Evolutionary conservation across 2,113 vertebrate genomes (phyloP).

Genomic region (Vanacampus margaritifer): DNA sequence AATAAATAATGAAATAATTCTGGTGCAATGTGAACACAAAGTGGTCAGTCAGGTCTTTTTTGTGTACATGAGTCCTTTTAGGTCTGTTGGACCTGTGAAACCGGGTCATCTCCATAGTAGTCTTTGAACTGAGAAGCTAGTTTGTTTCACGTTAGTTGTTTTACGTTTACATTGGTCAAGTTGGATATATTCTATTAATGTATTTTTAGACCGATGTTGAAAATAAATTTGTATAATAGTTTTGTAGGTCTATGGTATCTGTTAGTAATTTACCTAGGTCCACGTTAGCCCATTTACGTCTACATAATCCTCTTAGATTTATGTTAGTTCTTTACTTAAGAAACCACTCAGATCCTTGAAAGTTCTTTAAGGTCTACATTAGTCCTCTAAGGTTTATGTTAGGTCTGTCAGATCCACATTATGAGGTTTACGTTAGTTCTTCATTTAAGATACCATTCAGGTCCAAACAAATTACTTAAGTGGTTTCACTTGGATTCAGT

Average conservation of each 20-base stretch:
- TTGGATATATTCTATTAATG: no score
- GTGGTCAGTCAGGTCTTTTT: not conserved
- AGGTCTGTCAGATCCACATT: constrained; percentile 1
- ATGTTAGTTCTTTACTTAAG: no score
- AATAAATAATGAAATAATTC: not conserved
- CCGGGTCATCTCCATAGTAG: not conserved
- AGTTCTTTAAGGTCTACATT: not conserved
- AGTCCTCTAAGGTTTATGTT: not conserved
- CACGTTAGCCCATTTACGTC: no score
- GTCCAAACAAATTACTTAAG: constrained; percentile 64
- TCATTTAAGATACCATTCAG: constrained; percentile 87
- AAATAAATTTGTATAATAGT: no score
- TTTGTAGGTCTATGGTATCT: no score
- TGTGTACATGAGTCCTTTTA: no score
- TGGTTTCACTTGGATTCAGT: not conserved
- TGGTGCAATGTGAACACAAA: not conserved
- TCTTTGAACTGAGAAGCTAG: constrained; percentile 6
- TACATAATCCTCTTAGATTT: no score
- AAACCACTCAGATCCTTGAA: no score
- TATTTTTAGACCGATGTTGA: no score
- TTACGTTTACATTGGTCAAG: not conserved
- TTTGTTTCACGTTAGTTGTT: constrained; percentile 13
- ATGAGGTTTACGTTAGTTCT: constrained; percentile 25
- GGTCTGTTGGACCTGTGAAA: not conserved
- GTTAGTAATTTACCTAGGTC: not conserved